Conservation (phyloP, 2,113 vertebrate genomes). For the Anseranas semipalmata region DNA sequence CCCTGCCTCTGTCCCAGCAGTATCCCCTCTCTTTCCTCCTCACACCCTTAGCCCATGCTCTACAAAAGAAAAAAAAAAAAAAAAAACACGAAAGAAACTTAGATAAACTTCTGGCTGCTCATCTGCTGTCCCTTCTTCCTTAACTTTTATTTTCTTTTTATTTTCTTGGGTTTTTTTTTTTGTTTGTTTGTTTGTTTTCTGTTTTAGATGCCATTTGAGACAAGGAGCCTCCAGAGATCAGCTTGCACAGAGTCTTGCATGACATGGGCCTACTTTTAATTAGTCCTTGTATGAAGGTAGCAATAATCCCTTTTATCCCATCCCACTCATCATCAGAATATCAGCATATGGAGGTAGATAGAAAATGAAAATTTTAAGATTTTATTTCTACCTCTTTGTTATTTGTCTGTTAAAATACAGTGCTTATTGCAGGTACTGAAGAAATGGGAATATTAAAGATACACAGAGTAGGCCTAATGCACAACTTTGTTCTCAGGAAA, state of each 20-base stretch:
- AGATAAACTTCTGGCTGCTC: not conserved
- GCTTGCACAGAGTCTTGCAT: not conserved
- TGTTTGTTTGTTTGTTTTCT: not conserved
- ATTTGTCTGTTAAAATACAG: not conserved
- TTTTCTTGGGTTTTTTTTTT: not conserved
- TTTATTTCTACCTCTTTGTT: not conserved
- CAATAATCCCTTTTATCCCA: not conserved
- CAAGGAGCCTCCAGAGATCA: not conserved
- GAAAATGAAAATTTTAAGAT: not conserved
- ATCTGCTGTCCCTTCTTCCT: not conserved
- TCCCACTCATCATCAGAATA: not conserved
- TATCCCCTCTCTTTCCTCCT: not conserved
- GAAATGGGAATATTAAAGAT: not conserved
- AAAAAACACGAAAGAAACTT: too few species aligned
- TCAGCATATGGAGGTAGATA: not conserved
- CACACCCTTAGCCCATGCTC: fast-evolving
- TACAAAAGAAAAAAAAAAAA: not conserved
- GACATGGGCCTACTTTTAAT: not conserved
- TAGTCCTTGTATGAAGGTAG: not conserved
- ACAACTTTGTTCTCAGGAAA: not conserved
- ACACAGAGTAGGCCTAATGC: not conserved
- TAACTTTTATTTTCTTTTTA: not conserved
- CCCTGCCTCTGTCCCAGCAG: not conserved
- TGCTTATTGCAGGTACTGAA: not conserved
- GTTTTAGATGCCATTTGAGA: not conserved